These are phyloP conservation scores for Hypsopygia costalis DNA, from an alignment of 2,888 invertebrate genomes.

Conservation along the genomic window DNA sequence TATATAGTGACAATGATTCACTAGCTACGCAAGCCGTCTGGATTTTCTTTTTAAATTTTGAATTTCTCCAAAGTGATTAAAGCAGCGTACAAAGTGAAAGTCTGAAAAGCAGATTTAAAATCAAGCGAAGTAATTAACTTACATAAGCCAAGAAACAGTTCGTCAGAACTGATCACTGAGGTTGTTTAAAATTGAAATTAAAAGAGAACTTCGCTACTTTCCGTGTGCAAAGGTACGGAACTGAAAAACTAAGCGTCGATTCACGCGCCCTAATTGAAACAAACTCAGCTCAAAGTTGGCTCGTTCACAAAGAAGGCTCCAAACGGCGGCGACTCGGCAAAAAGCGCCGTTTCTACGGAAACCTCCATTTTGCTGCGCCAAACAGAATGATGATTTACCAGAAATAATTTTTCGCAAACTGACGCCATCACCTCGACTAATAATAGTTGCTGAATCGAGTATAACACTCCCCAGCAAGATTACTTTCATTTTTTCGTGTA, in stretches of 20 bases:
- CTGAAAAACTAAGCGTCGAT: slow-evolving; percentile 39
- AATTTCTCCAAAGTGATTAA: too few relatives aligned
- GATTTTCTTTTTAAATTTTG: too few relatives aligned
- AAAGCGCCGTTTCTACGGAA: slow-evolving; percentile 20
- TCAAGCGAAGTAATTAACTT: too few relatives aligned
- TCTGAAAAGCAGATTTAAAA: too few relatives aligned
- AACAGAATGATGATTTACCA: slow-evolving; percentile 43
- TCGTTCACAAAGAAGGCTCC: slow-evolving; percentile 25
- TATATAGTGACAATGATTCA: too few relatives aligned
- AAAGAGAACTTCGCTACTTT: slow-evolving; percentile 18
- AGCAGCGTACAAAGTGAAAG: too few relatives aligned
- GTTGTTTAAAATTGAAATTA: background rate
- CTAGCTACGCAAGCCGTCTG: too few relatives aligned
- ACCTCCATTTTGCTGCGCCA: slow-evolving; percentile 3
- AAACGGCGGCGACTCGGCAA: slow-evolving; percentile 30
- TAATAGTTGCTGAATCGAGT: slow-evolving; percentile 51
- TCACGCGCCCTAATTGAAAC: slow-evolving; percentile 51
- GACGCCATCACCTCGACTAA: slow-evolving; percentile 31
- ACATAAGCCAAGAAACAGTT: too few relatives aligned
- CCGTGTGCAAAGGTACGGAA: slow-evolving; percentile 31
- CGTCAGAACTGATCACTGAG: too few relatives aligned
- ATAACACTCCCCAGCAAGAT: slow-evolving; percentile 32
- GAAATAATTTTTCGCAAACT: slow-evolving; percentile 43
- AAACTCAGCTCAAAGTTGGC: slow-evolving; percentile 35
- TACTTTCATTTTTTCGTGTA: slow-evolving; percentile 24